Evolutionary conservation across 2,797 vertebrate species (phyloP).

Genomic region (Poecile montanus): DNA sequence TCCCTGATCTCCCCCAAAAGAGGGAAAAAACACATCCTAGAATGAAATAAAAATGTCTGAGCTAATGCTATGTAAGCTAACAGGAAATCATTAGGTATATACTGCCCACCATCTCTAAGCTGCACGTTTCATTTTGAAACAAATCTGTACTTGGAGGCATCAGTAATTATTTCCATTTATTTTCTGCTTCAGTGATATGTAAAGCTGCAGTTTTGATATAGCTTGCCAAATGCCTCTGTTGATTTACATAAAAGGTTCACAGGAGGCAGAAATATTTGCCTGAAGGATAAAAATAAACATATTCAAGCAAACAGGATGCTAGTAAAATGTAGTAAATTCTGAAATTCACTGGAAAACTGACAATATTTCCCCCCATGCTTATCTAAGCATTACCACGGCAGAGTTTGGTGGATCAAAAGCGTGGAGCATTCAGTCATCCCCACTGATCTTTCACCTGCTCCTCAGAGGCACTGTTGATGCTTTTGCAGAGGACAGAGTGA

Average conservation of each 20-base stretch:
- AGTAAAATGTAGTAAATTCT: background rate
- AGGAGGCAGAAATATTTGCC: constrained; percentile 57
- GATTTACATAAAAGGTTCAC: constrained; percentile 56
- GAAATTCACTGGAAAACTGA: background rate
- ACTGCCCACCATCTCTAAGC: background rate
- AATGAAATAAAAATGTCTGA: background rate
- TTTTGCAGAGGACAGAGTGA: background rate
- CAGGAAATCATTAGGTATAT: background rate
- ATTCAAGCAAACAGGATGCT: constrained; percentile 34
- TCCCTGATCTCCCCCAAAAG: background rate
- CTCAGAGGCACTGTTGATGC: background rate
- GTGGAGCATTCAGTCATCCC: background rate
- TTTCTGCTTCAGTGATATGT: constrained; percentile 49
- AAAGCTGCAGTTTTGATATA: constrained; percentile 48
- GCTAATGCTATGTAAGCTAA: background rate
- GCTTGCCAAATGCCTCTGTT: constrained; percentile 49
- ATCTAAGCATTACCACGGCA: background rate
- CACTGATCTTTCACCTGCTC: background rate
- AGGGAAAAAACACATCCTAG: background rate
- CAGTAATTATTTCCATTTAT: constrained; percentile 61
- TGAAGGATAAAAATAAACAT: constrained; percentile 57
- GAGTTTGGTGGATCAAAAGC: background rate
- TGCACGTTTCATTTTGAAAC: constrained; percentile 14
- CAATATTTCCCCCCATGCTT: background rate
- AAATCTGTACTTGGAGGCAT: constrained; percentile 28